Conservation (phyloP, 1,140 invertebrate species). For the Eriocheir sinensis region DNA sequence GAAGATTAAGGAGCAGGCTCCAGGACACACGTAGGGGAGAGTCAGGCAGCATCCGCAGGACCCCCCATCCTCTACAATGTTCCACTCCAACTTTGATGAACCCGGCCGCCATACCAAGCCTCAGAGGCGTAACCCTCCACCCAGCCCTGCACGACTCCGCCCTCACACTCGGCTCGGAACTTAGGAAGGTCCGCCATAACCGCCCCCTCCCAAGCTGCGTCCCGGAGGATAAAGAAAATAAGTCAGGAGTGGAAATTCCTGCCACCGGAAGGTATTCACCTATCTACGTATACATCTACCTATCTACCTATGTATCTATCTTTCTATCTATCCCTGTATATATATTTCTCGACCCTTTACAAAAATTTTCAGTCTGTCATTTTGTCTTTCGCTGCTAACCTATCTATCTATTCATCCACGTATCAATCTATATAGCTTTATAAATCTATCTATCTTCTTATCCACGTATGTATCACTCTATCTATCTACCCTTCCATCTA, state of each 20-base stretch:
- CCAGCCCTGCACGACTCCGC: neutral
- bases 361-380: too few relatives aligned
- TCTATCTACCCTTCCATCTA: too few relatives aligned
- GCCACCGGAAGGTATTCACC: slow-evolving; percentile 57
- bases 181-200: neutral
- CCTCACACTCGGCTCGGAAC: neutral
- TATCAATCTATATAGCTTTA: too few relatives aligned
- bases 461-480: too few relatives aligned
- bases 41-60: slow-evolving; percentile 33
- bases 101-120: neutral
- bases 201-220: neutral
- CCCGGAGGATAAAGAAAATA: neutral
- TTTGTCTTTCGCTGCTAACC: neutral
- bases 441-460: too few relatives aligned
- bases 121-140: neutral
- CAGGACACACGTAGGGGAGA: slow-evolving; percentile 37
- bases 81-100: slow-evolving; percentile 52
- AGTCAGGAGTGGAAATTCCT: slow-evolving; percentile 57
- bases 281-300: too few relatives aligned
- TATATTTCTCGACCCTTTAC: slow-evolving; percentile 2
- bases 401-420: too few relatives aligned
- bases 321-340: too few relatives aligned
- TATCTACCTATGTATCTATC: too few relatives aligned
- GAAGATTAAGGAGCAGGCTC: neutral
- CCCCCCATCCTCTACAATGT: slow-evolving; percentile 53